Evolutionary conservation across 2,113 vertebrate genomes (phyloP).

Genomic region (Diadophis punctatus): DNA sequence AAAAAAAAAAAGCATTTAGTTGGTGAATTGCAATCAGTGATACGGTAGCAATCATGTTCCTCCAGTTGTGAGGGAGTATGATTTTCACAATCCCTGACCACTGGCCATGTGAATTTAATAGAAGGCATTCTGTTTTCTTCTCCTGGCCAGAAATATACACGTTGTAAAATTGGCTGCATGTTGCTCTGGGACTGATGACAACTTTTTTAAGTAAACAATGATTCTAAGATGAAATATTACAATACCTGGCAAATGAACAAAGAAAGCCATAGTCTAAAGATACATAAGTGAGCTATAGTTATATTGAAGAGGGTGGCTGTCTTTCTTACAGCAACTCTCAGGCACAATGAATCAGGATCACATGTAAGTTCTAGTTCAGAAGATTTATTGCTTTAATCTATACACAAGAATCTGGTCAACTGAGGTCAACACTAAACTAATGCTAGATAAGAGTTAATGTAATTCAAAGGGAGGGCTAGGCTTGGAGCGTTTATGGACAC

Average conservation of each 20-base stretch:
- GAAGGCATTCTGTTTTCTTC: neutral
- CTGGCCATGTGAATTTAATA: neutral
- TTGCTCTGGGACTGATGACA: neutral
- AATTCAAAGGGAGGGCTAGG: too few relatives aligned
- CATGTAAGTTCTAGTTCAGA: too few relatives aligned
- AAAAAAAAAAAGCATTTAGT: neutral
- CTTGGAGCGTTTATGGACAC: neutral
- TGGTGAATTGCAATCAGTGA: neutral
- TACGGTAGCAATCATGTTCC: neutral
- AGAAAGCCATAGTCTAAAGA: neutral
- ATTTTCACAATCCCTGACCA: neutral
- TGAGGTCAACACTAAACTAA: too few relatives aligned
- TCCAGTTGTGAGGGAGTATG: neutral
- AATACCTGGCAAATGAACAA: neutral
- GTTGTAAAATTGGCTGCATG: neutral
- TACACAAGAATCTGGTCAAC: too few relatives aligned
- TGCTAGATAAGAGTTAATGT: too few relatives aligned
- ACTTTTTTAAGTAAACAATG: neutral
- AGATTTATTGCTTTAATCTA: too few relatives aligned
- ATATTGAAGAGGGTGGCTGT: neutral
- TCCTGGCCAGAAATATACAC: neutral
- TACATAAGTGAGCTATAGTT: neutral
- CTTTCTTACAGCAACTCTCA: neutral
- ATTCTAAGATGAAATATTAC: neutral
- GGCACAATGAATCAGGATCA: too few relatives aligned